Percentiles rank a stretch among this genome's conserved stretches.
Conservation (phyloP, 2,888 invertebrate species). For the Mamestra brassicae region DNA sequence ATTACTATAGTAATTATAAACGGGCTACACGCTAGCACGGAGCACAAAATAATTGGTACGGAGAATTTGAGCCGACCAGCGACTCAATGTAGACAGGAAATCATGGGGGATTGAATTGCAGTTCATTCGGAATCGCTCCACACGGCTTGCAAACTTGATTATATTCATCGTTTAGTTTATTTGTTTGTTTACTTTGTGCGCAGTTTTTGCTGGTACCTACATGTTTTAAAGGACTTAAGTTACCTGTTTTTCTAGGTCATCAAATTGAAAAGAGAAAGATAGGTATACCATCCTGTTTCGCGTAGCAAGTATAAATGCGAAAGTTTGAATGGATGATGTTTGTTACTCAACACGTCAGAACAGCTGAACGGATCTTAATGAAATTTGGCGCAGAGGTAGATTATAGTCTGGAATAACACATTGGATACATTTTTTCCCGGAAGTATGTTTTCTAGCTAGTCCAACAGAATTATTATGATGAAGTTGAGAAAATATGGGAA, state of each 20-base stretch:
- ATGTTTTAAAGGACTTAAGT: too few relatives aligned
- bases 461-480: too few relatives aligned
- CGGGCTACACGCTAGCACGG: conserved; percentile 26
- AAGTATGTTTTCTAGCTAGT: too few relatives aligned
- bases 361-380: too few relatives aligned
- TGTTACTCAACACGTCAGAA: too few relatives aligned
- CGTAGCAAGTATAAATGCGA: too few relatives aligned
- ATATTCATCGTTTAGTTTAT: conserved; percentile 43
- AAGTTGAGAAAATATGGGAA: not conserved
- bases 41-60: conserved; percentile 62
- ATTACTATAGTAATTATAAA: conserved; percentile 50
- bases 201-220: not conserved
- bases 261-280: not conserved
- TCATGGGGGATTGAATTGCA: conserved; percentile 72
- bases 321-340: too few relatives aligned
- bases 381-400: too few relatives aligned
- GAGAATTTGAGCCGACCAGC: conserved; percentile 65
- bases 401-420: too few relatives aligned
- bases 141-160: conserved; percentile 21
- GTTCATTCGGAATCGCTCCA: conserved; percentile 43
- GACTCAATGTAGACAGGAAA: conserved; percentile 71
- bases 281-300: not conserved
- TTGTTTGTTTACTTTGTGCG: conserved; percentile 16
- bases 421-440: too few relatives aligned
- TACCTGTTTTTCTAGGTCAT: not conserved